Evolutionary conservation across 2,888 invertebrate genomes (phyloP), one percentile per base, ranked within the genome.

Genomic region (Pammene fasciana): DNA sequence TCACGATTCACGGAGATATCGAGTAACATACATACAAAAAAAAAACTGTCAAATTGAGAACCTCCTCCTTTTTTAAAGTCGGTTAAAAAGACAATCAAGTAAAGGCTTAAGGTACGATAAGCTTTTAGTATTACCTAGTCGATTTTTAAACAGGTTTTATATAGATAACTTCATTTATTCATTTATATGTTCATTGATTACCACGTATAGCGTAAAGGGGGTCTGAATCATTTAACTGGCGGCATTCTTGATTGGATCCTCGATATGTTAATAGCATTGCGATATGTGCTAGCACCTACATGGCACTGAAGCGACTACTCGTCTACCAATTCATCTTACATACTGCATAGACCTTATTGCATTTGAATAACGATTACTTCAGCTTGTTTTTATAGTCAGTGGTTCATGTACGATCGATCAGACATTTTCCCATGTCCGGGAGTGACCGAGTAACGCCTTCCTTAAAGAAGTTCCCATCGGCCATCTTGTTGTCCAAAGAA

Each of bases 361-460:
- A 18, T 41, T 18, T 0, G 13, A 1, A 18, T 50, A 61, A 38
- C 36, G 26, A 6, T 50, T 14, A 38, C 10, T 38, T 18, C 52
- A n/a, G n/a, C 41, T 26, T 41, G 41, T 50, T n/a, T 18, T n/a
- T 9, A 26, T 26, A 3, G 26, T 26, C 26, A 3, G 26, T 26
- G 26, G 26, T 26, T 9, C 2, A 38, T 38, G 38, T 38, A 38
- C 38, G 52, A 65, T 65, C 54, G 65, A 64, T 65, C 68, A 54
- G 50, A 43, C 65, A 59, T 65, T 59, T 50, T 50, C 57, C 52
- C 59, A 48, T 70, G 70, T 36, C 68, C 75, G 56, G 26, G 54
- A 65, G 65, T 78, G 77, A 78, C 77, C 75, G 76, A 75, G 76
- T 78, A 62, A 72, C 56, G 75, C 76, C 78, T 73, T 67, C 65